Conservation (phyloP, 2,113 vertebrate species). For the Typhlomys cinereus region DNA sequence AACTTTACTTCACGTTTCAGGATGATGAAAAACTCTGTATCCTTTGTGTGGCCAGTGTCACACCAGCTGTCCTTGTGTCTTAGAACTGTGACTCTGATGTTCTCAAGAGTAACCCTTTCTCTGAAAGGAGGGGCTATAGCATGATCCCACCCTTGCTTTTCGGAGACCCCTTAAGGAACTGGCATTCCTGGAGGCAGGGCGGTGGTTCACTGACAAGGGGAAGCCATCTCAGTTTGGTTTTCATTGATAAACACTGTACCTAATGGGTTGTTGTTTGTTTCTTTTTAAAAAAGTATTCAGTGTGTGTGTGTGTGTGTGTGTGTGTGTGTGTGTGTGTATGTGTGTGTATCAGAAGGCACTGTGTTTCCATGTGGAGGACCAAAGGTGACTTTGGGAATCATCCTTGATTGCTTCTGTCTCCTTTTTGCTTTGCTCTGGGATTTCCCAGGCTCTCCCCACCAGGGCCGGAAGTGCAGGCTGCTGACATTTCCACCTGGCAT, state of each 20-base stretch:
- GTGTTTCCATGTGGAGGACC: too few species aligned
- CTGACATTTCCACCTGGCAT: too few species aligned
- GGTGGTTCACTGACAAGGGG: background rate
- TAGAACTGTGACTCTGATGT: background rate
- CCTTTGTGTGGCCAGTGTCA: constrained; percentile 83
- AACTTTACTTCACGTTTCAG: constrained; percentile 99
- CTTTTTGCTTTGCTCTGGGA: too few species aligned
- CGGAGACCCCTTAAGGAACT: background rate
- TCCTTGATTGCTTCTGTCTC: too few species aligned
- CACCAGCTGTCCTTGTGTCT: background rate
- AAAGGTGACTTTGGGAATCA: too few species aligned
- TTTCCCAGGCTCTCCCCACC: too few species aligned
- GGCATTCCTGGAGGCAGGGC: background rate
- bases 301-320: too few species aligned
- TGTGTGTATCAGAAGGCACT: too few species aligned
- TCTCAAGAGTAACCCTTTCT: background rate
- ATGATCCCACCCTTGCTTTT: background rate
- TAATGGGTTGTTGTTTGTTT: background rate
- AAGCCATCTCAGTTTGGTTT: background rate
- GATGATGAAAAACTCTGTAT: constrained; percentile 99
- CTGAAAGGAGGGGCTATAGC: background rate
- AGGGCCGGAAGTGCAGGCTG: too few species aligned
- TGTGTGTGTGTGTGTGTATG: too few species aligned
- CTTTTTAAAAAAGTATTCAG: too few species aligned
- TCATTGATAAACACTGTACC: background rate